A percentile compares a stretch with the other conserved stretches of the same genome.
Conservation (phyloP, 2,113 vertebrate genomes). For the Gobio gobio region DNA sequence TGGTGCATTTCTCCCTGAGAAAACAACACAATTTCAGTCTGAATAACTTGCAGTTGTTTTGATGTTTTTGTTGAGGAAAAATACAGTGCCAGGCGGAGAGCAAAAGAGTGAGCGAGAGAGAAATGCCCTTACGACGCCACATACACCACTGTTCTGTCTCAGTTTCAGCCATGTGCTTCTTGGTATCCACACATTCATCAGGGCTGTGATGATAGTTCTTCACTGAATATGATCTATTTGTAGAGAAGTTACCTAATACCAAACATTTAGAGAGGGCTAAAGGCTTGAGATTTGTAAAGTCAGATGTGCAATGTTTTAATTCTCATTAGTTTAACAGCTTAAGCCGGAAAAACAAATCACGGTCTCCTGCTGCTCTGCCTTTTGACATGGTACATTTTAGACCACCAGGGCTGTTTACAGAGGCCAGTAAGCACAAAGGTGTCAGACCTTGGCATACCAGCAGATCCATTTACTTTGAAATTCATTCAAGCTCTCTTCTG, state of each 20-base stretch:
- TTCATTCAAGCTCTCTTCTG: background rate
- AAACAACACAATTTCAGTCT: background rate
- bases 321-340: background rate
- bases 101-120: background rate
- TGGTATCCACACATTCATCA: constrained; percentile 59
- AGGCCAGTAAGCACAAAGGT: background rate
- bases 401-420: constrained; percentile 1
- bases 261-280: background rate
- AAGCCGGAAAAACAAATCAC: background rate
- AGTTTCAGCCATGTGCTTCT: constrained; percentile 46
- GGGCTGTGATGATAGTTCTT: constrained; percentile 46
- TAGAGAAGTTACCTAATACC: constrained; percentile 22
- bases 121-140: constrained; percentile 1
- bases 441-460: constrained; percentile 40
- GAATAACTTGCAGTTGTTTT: background rate
- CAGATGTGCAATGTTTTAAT: background rate
- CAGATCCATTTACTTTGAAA: constrained; percentile 58
- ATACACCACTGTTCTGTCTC: constrained; percentile 33
- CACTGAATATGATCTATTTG: constrained; percentile 43
- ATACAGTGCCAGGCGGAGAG: background rate
- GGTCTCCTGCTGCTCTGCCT: too few relatives aligned
- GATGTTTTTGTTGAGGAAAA: background rate
- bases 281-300: background rate
- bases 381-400: constrained; percentile 8
- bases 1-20: background rate